Percentiles rank a stretch among this genome's conserved stretches.
These are phyloP conservation scores for Scaptomyza flava DNA, from an alignment of 2,888 invertebrate genomes.

Conservation along the genomic window DNA sequence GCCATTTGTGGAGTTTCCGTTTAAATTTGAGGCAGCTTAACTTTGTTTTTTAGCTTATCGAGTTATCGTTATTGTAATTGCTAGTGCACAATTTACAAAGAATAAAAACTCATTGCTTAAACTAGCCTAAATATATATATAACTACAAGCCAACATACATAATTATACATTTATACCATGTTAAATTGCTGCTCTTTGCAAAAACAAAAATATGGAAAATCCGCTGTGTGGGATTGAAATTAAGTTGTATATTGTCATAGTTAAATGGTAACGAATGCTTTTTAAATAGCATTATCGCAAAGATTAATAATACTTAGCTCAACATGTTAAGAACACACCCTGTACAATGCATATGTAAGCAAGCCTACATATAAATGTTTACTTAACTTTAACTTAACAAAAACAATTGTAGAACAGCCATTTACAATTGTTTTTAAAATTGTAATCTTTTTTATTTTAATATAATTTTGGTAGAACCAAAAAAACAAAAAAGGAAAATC, in stretches of 20 bases:
- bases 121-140: conserved; percentile 23
- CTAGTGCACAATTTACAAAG: conserved; percentile 41
- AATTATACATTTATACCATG: conserved; percentile 5
- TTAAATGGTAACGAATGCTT: conserved; percentile 72
- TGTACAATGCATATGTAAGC: conserved; percentile 62
- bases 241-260: conserved; percentile 39
- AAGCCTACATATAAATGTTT: background rate
- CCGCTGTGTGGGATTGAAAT: too few relatives aligned
- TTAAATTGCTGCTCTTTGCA: conserved; percentile 10
- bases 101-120: conserved; percentile 17
- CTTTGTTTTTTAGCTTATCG: conserved; percentile 20
- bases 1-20: conserved; percentile 51
- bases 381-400: conserved; percentile 4
- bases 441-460: conserved; percentile 21
- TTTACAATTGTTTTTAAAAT: conserved; percentile 59
- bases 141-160: background rate
- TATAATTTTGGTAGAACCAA: conserved; percentile 62
- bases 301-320: conserved; percentile 14
- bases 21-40: conserved; percentile 20
- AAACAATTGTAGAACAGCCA: conserved; percentile 78
- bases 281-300: conserved; percentile 47
- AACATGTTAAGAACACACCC: conserved; percentile 41
- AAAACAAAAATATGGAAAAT: conserved; percentile 9
- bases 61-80: conserved; percentile 26
- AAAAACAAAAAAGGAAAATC: conserved; percentile 4